Conservation (phyloP, 2,797 vertebrate genomes). For the Tauraco hartlaubi region DNA sequence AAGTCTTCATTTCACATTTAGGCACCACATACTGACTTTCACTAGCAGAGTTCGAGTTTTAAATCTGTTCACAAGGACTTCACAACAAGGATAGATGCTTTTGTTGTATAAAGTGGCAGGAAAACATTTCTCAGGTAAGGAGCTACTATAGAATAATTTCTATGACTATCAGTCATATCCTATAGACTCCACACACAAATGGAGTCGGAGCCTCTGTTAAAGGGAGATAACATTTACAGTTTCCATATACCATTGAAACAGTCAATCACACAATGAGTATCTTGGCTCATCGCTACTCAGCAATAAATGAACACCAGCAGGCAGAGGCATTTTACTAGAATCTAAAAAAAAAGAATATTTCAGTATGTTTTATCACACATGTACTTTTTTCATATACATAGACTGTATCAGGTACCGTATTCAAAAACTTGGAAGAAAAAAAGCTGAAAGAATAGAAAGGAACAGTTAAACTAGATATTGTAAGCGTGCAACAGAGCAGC, state of each 20-base stretch:
- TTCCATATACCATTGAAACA: background rate
- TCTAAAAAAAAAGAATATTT: background rate
- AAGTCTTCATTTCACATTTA: background rate
- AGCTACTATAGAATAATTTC: background rate
- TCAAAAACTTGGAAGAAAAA: background rate
- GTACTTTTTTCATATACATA: background rate
- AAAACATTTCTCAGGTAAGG: background rate
- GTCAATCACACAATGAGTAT: background rate
- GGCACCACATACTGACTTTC: background rate
- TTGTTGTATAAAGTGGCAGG: background rate
- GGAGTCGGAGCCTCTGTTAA: background rate
- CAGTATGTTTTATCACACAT: background rate
- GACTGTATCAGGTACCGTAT: background rate
- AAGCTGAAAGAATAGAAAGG: background rate
- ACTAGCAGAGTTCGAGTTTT: background rate
- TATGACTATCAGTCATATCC: background rate
- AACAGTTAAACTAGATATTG: background rate
- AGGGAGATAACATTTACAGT: conserved; percentile 3
- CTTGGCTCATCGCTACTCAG: background rate
- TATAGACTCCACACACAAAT: background rate
- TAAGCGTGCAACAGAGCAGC: accelerated
- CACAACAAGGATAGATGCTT: background rate
- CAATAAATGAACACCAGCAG: background rate
- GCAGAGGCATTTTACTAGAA: background rate
- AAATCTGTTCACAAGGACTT: background rate